Conservation (phyloP, 2,797 vertebrate species). For the Etheostoma perlongum region DNA sequence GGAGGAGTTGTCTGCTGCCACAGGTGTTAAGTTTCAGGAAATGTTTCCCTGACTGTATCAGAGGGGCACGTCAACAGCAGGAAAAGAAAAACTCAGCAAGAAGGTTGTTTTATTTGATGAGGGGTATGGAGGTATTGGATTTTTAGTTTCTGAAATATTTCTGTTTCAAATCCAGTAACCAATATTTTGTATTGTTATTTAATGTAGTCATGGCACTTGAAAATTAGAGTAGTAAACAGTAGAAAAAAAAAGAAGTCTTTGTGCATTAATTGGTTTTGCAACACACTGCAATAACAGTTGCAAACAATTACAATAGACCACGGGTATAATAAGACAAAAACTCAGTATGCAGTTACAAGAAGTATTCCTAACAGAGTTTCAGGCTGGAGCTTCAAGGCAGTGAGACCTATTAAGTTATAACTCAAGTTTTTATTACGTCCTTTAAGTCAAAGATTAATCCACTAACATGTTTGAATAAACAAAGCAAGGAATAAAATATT, state of each 20-base stretch:
- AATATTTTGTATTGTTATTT: conserved; percentile 37
- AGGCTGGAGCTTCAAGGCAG: not conserved
- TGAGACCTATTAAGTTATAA: not conserved
- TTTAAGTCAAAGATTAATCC: not conserved
- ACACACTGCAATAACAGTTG: conserved; percentile 60
- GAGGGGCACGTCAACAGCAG: conserved; percentile 1
- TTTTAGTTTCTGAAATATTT: conserved; percentile 16
- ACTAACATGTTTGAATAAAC: not conserved
- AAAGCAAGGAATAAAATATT: not conserved
- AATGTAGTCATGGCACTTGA: conserved; percentile 19
- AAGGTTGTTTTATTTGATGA: conserved; percentile 17
- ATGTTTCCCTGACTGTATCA: not conserved
- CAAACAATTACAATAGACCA: conserved; percentile 43
- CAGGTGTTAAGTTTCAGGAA: not conserved
- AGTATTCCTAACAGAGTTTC: conserved; percentile 9
- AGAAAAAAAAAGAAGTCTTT: conserved; percentile 28
- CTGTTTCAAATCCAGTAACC: conserved; percentile 19
- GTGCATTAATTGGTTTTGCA: conserved; percentile 56
- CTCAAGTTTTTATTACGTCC: not conserved
- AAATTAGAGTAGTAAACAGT: conserved; percentile 33
- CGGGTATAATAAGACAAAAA: conserved; percentile 24
- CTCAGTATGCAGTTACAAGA: conserved; percentile 12
- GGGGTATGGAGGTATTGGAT: conserved; percentile 4
- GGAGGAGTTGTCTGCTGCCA: conserved; percentile 1
- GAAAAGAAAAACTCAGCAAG: not conserved